phyloP scores from a whole-genome alignment of 2,888 invertebrate species.

The Belgica antarctica region DNA sequence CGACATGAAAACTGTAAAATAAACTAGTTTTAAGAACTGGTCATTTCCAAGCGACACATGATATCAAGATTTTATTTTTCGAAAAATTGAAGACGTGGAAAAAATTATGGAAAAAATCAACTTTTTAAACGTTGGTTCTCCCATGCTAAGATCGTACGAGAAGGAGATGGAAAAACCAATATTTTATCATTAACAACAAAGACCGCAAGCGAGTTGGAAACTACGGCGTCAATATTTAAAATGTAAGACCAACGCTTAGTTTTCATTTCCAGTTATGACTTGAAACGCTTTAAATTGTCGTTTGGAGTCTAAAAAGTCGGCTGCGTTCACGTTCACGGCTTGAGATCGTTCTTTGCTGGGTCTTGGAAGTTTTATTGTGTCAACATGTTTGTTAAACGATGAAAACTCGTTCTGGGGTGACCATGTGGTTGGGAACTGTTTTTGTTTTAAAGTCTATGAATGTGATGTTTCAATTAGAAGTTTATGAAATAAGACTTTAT shows the following conservation, averaged over 20 bases:
- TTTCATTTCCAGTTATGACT: background rate
- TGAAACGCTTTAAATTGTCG: background rate
- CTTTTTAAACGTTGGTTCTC: constrained; percentile 16
- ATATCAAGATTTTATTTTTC: constrained; percentile 18
- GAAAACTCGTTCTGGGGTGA: too few species aligned
- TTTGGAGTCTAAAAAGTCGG: too few species aligned
- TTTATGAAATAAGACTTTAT: too few species aligned
- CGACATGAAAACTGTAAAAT: constrained; percentile 15
- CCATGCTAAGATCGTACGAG: constrained; percentile 14
- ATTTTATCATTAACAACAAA: constrained; percentile 30
- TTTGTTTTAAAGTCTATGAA: too few species aligned
- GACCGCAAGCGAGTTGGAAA: background rate
- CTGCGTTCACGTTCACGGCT: too few species aligned
- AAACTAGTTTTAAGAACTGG: constrained; percentile 30
- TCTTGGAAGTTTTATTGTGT: too few species aligned
- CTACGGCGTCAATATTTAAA: constrained; percentile 29
- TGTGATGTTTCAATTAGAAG: too few species aligned
- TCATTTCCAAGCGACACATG: constrained; percentile 21
- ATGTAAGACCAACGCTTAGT: constrained; percentile 29
- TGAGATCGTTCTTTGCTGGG: too few species aligned
- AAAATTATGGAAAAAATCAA: background rate
- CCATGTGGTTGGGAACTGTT: too few species aligned
- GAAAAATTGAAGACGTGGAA: constrained; percentile 24
- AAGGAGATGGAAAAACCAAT: constrained; percentile 31
- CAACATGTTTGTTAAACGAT: too few species aligned